Conservation (phyloP, 2,888 invertebrate species). For the Julus scandinavius region DNA sequence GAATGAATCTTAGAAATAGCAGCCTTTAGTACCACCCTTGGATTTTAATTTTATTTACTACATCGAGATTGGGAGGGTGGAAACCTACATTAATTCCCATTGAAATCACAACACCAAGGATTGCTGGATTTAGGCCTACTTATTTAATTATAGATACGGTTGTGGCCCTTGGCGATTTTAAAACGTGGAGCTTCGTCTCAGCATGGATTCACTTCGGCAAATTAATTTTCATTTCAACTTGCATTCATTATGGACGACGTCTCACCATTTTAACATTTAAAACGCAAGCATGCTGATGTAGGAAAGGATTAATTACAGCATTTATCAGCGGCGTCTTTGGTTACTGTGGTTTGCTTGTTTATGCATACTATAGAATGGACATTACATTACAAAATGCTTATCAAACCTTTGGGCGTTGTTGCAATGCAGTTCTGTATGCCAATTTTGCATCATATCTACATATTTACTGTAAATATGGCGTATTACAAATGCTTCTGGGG, state of each 20-base stretch:
- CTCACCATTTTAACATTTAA: not conserved
- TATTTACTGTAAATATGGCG: no score
- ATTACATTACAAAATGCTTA: no score
- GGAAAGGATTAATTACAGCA: not conserved
- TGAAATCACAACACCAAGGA: not conserved
- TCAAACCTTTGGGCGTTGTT: no score
- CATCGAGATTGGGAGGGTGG: conserved; percentile 13
- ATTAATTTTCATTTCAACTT: conserved; percentile 39
- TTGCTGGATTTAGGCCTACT: not conserved
- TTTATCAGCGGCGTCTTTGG: not conserved
- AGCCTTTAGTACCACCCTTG: not conserved
- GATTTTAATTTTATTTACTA: conserved; percentile 42
- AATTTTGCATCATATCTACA: no score
- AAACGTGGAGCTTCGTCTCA: not conserved
- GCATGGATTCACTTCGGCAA: not conserved
- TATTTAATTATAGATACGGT: not conserved
- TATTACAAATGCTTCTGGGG: no score
- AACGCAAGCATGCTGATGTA: not conserved
- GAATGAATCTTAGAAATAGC: not conserved
- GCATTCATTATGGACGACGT: not conserved
- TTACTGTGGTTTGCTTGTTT: no score
- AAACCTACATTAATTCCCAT: not conserved
- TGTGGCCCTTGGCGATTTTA: conserved; percentile 22
- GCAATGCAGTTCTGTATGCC: no score
- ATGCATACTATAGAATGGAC: no score